Evolutionary conservation across 2,113 vertebrate genomes (phyloP).

Genomic region (Dicrurus megarhynchus): DNA sequence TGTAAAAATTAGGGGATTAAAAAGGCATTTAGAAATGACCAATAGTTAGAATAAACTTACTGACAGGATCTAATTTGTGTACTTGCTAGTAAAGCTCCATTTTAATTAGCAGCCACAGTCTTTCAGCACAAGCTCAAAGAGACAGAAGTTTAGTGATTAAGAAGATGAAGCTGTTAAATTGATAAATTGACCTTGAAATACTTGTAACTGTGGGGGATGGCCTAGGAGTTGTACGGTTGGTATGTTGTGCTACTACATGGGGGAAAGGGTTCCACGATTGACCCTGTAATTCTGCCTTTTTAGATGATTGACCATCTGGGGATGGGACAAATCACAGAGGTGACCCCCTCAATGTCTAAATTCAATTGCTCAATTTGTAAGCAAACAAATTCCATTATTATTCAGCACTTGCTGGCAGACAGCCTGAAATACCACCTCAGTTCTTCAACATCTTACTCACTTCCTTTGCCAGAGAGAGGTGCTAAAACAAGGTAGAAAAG

Average conservation of each 20-base stretch:
- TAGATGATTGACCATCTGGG: slow-evolving; percentile 5
- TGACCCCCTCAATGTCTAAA: slow-evolving; percentile 17
- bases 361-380: slow-evolving; percentile 51
- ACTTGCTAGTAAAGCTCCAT: slow-evolving; percentile 93
- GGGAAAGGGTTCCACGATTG: slow-evolving; percentile 31
- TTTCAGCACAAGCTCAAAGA: slow-evolving; percentile 90
- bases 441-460: background rate
- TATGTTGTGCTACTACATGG: slow-evolving; percentile 54
- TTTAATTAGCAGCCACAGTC: slow-evolving; percentile 91
- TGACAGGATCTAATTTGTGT: slow-evolving; percentile 96
- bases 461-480: slow-evolving; percentile 39
- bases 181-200: slow-evolving; percentile 93
- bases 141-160: slow-evolving; percentile 95
- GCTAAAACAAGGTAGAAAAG: slow-evolving; percentile 47
- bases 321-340: slow-evolving; percentile 15
- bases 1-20: slow-evolving; percentile 98
- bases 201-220: slow-evolving; percentile 81
- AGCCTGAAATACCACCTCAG: slow-evolving; percentile 24
- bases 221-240: slow-evolving; percentile 71
- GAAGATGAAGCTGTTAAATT: slow-evolving; percentile 91
- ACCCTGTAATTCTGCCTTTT: slow-evolving; percentile 31
- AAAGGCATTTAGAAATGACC: slow-evolving; percentile 98
- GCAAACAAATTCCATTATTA: slow-evolving; percentile 56
- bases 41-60: slow-evolving; percentile 93
- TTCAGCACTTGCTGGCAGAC: slow-evolving; percentile 22